Percentiles rank a stretch among this genome's conserved stretches.
phyloP scores from a whole-genome alignment of 2,113 vertebrate genomes.

The Zosterops borbonicus region DNA sequence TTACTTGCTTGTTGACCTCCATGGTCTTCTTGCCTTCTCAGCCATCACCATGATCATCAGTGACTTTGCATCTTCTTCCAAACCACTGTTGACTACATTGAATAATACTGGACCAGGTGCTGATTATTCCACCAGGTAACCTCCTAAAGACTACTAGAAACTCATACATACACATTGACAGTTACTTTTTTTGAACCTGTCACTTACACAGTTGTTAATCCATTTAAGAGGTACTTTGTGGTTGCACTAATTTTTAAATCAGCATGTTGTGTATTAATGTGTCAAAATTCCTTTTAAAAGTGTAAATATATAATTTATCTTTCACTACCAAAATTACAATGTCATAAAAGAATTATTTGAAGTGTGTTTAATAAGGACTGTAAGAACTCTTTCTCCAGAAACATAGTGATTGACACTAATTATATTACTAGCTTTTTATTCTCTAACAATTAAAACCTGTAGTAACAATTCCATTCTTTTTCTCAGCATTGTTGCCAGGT shows the following conservation, averaged over 20 bases:
- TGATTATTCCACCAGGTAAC: neutral
- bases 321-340: neutral
- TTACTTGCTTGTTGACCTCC: neutral
- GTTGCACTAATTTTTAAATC: conserved; percentile 21
- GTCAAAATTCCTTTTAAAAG: conserved; percentile 29
- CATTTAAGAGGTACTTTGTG: neutral
- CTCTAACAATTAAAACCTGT: neutral
- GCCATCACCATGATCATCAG: neutral
- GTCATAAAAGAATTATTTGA: neutral
- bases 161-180: neutral
- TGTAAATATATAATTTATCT: conserved; percentile 19
- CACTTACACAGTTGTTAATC: neutral
- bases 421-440: neutral
- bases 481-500: neutral
- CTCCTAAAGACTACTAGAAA: neutral
- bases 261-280: conserved; percentile 3
- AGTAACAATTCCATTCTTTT: neutral
- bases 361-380: neutral
- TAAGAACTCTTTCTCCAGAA: neutral
- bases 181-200: neutral
- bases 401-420: neutral
- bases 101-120: neutral
- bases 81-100: neutral
- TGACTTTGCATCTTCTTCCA: neutral
- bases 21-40: neutral